Evolutionary conservation across 92 coral and sea anemone species (phyloP), one percentile per base, ranked within the genome.

Genomic region (Galaxea fascicularis): DNA sequence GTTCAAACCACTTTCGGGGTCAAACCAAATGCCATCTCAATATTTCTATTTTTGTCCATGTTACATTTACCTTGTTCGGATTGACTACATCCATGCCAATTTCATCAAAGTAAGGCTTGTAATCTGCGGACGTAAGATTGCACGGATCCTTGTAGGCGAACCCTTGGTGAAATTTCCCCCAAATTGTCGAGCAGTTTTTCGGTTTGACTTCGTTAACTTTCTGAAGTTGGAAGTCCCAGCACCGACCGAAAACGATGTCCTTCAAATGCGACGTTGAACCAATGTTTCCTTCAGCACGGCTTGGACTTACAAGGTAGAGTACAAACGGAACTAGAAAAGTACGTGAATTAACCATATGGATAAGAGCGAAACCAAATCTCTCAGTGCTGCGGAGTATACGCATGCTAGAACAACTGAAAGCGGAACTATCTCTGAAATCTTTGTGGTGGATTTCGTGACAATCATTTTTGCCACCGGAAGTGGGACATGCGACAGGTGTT

Each of bases 101-200:
- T 12, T 74, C 91, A 41, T 85, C 90, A 62, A 92, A 92, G 77
- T 71, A 92, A 10, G 91, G 82, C 26, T 41, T 71, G 53, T 92
- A 92, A 54, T 92, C 93, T 25, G 89, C 68, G 30, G 74, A 86
- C 16, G 87, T 66, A n/a, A 78, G 49, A 14, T 45, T 75, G 53
- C 95, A 92, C 12, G 89, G 91, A 35, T 92, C 91, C 76, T 92
- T 92, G 71, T 35, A 75, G 25, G 95, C 93, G 30, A 92, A 92
- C 4, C 83, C 89, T 5, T 4, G 29, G 86, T 74, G 53, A 60
- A 92, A 89, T 39, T 51, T 71, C 6, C 59, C 28, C 93, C 95
- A 92, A 17, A 92, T 77, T 59, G 35, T 51, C 21, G 89, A 77
- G 66, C 95, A 92, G 75, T 92, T 89, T 67, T 85, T 90, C 74